Evolutionary conservation across 2,888 invertebrate species (phyloP).

Genomic region (Meliscaeva auricollis): DNA sequence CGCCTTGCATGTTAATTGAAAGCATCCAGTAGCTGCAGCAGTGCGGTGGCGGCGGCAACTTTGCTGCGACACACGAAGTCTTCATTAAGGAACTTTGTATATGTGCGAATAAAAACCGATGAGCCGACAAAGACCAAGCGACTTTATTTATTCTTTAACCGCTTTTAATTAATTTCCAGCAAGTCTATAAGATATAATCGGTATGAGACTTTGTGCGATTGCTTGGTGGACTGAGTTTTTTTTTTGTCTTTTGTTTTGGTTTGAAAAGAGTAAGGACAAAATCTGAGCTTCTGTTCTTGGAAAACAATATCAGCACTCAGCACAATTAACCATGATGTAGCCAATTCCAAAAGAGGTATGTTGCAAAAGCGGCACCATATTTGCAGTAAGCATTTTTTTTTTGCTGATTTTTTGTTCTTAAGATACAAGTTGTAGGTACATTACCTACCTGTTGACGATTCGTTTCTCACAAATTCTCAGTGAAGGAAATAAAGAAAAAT

Average conservation of each 20-base stretch:
- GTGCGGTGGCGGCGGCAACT: background rate
- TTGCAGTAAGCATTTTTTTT: constrained; percentile 37
- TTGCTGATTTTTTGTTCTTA: background rate
- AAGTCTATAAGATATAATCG: constrained; percentile 48
- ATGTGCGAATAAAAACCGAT: constrained; percentile 28
- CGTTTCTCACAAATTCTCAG: too few species aligned
- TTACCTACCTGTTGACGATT: too few species aligned
- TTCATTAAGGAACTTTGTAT: constrained; percentile 17
- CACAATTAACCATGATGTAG: constrained; percentile 51
- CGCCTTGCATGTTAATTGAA: constrained; percentile 68
- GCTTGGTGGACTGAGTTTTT: background rate
- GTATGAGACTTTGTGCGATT: constrained; percentile 32
- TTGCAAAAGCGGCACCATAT: constrained; percentile 63
- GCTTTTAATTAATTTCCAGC: constrained; percentile 67
- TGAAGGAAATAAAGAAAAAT: too few species aligned
- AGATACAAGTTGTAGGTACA: too few species aligned
- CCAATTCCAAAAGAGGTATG: constrained; percentile 37
- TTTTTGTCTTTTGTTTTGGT: background rate
- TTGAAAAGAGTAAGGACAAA: constrained; percentile 30
- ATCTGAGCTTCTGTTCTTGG: constrained; percentile 39
- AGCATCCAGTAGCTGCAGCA: constrained; percentile 1
- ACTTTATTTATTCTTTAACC: constrained; percentile 27
- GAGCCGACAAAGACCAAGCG: constrained; percentile 34
- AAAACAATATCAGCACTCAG: constrained; percentile 37
- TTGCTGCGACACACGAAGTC: background rate